Base-by-base conservation (phyloP, 2,888 invertebrate genomes). In the Cenopis cana region DNA sequence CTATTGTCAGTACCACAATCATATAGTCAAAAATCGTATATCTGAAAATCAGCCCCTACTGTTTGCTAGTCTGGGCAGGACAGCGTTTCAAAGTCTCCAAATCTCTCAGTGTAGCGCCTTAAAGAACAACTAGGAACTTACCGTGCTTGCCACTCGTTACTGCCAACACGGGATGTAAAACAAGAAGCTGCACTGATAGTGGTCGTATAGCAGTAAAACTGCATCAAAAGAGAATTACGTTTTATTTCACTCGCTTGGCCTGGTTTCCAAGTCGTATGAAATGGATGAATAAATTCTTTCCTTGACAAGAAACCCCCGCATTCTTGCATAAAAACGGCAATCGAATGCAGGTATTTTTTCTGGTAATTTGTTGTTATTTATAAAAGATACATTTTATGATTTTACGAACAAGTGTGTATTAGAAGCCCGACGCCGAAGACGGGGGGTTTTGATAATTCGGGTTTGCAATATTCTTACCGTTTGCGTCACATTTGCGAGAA, bases 171-270 rank as follows among this genome's bases (percentile, higher is more conserved):
- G 18, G 50, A n/a, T 50, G 12, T 52, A 18, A 20, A 52, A 20
- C 52, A 52, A 52, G 20, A 52, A 11, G 52, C 20, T 20, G 52
- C 12, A 20, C 0, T 3, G 10, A 57, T 36, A 36, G n/a, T 10
- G 38, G 57, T 38, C 57, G 33, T 33, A n/a, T n/a, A 11, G 12
- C 38, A 17, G 18, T 57, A 20, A 57, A 57, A 57, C 38, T 57
- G 57, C 38, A 38, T 57, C 18, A 57, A 57, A 18, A 11, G 18
- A 38, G 18, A 57, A 57, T 57, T 57, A 20, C 57, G 18, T 38
- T 57, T 57, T 38, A 57, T 38, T 57, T 18, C 5, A 36, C 18
- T 38, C 11, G 33, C 17, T 18, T 20, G 57, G 38, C 57, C 57
- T 38, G 38, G 57, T 29, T 57, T 38, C 57, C 17, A 38, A 18